Evolutionary conservation across 2,888 invertebrate genomes (phyloP).

Genomic region (Phyllotreta striolata): DNA sequence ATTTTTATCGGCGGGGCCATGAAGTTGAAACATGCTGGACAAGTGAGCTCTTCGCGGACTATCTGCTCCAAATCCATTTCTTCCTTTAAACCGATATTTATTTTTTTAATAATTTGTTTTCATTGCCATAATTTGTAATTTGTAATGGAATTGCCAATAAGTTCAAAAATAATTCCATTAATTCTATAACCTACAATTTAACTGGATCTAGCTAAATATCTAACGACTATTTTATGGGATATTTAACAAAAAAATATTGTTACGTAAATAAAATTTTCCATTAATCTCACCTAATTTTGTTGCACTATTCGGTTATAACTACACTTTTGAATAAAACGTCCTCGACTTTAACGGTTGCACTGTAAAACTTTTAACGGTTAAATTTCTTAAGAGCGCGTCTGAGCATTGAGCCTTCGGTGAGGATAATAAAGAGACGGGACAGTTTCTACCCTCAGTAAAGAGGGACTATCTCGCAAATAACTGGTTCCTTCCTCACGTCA

Average conservation of each 20-base stretch:
- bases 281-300: no score
- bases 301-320: no score
- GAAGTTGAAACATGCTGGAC: conserved; percentile 49
- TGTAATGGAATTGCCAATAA: no score
- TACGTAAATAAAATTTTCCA: no score
- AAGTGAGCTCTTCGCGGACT: conserved; percentile 36
- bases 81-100: conserved; percentile 10
- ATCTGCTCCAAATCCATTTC: conserved; percentile 7
- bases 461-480: conserved; percentile 21
- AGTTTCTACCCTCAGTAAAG: conserved; percentile 14
- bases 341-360: not conserved
- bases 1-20: conserved; percentile 48
- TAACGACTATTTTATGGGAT: no score
- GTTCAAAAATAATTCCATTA: no score
- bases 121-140: no score
- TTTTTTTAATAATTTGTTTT: not conserved
- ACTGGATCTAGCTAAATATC: no score
- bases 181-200: no score
- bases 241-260: no score
- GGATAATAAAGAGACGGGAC: conserved; percentile 11
- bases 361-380: not conserved
- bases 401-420: not conserved
- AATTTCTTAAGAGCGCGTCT: not conserved
- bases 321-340: no score
- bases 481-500: conserved; percentile 21